A percentile compares a stretch with the other conserved stretches of the same genome.
Evolutionary conservation across 2,888 invertebrate species (phyloP).

Genomic region (Baronia brevicornis): DNA sequence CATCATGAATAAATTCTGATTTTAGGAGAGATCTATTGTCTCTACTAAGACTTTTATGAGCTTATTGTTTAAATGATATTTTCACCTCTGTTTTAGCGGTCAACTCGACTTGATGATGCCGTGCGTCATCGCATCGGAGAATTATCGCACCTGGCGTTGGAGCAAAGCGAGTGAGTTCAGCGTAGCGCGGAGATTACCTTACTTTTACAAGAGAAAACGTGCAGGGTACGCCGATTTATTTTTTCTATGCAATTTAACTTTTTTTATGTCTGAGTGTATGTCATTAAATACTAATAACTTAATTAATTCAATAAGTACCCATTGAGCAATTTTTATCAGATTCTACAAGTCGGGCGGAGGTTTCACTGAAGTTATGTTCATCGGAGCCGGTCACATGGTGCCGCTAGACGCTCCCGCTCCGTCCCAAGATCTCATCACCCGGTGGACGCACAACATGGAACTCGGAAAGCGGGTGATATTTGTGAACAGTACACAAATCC

Average conservation of each 20-base stretch:
- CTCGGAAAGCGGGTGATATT: slow-evolving; percentile 26
- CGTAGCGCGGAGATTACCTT: slow-evolving; percentile 39
- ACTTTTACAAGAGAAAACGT: slow-evolving; percentile 30
- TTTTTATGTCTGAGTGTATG: too few relatives aligned
- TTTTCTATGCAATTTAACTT: slow-evolving; percentile 1
- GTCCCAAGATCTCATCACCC: slow-evolving; percentile 68
- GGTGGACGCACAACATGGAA: slow-evolving; percentile 58
- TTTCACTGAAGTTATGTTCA: slow-evolving; percentile 73
- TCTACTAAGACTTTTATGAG: neutral
- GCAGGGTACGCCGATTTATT: slow-evolving; percentile 47
- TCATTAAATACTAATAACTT: too few relatives aligned
- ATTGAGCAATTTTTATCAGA: slow-evolving; percentile 32
- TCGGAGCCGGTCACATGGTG: slow-evolving; percentile 80
- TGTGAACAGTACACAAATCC: too few relatives aligned
- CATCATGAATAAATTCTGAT: too few relatives aligned
- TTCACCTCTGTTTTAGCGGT: slow-evolving; percentile 36
- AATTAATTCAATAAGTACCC: neutral
- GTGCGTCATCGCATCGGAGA: slow-evolving; percentile 45
- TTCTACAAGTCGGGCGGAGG: slow-evolving; percentile 71
- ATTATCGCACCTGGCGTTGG: slow-evolving; percentile 57
- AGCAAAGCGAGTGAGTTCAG: slow-evolving; percentile 35
- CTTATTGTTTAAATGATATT: neutral
- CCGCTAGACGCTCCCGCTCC: slow-evolving; percentile 75
- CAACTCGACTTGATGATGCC: slow-evolving; percentile 63
- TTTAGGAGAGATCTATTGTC: too few relatives aligned